Percentiles rank a stretch among this genome's conserved stretches.
phyloP scores from a whole-genome alignment of 1,140 invertebrate genomes.

The Tetranychus urticae region DNA sequence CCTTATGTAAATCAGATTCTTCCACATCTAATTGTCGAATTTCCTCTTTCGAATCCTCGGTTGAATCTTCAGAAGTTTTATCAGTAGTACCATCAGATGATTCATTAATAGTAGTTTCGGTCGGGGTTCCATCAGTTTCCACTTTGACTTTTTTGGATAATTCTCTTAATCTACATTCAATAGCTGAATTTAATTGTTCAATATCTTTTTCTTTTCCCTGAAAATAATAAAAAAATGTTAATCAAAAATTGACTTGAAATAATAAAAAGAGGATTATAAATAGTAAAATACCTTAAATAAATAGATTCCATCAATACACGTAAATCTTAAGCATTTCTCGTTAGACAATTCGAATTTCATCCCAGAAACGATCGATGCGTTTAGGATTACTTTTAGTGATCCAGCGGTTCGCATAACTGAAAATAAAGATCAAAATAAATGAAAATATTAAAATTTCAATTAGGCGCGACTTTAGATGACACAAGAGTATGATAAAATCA shows the following conservation, averaged over 20 bases:
- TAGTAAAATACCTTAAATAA: slow-evolving; percentile 5
- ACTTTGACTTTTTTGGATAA: slow-evolving; percentile 5
- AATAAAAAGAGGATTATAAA: not conserved
- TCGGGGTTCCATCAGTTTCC: not conserved
- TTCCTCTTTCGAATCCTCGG: too few species aligned
- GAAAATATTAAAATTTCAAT: not conserved
- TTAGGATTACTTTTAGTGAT: slow-evolving; percentile 62
- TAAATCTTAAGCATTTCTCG: slow-evolving; percentile 8
- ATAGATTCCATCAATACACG: slow-evolving; percentile 9
- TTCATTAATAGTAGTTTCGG: not conserved
- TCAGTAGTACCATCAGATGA: not conserved
- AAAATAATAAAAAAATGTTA: not conserved
- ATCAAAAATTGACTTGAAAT: not conserved
- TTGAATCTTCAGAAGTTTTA: not conserved
- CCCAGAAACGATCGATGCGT: slow-evolving; percentile 75
- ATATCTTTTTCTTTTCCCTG: slow-evolving; percentile 11
- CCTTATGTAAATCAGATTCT: too few species aligned
- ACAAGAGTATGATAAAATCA: too few species aligned
- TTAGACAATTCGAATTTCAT: slow-evolving; percentile 31
- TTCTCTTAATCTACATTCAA: slow-evolving; percentile 5
- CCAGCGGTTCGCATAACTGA: slow-evolving; percentile 58
- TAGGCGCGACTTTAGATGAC: too few species aligned
- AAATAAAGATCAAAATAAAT: slow-evolving; percentile 7
- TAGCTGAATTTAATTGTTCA: slow-evolving; percentile 6
- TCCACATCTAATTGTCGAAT: too few species aligned